Evolutionary conservation across 37 sponge, comb jelly and placozoan species (phyloP).

Genomic region (Ephydatia muelleri): DNA sequence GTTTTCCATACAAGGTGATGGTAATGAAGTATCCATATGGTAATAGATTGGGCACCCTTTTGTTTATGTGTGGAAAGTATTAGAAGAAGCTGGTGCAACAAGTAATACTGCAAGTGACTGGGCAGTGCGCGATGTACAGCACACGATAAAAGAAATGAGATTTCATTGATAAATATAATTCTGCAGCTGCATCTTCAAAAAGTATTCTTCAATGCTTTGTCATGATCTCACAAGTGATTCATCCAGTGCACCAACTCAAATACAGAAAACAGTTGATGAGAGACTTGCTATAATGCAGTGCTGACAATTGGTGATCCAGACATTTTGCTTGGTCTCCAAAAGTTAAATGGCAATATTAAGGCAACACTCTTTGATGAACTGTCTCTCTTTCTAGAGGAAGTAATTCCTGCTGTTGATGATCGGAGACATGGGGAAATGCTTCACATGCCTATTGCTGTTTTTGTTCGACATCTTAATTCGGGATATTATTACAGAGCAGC

Average conservation of each 20-base stretch:
- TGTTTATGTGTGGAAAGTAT: neutral
- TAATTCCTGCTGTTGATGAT: slow-evolving; percentile 27
- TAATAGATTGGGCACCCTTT: slow-evolving; percentile 4
- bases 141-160: slow-evolving; percentile 13
- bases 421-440: slow-evolving; percentile 23
- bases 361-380: slow-evolving; percentile 25
- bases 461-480: slow-evolving; percentile 25
- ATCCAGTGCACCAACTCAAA: neutral
- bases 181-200: neutral
- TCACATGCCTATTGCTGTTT: slow-evolving; percentile 40
- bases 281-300: neutral
- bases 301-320: slow-evolving; percentile 20
- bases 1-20: neutral
- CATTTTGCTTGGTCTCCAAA: slow-evolving; percentile 19
- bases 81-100: neutral
- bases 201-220: slow-evolving; percentile 7
- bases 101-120: neutral
- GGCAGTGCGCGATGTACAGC: neutral
- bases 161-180: slow-evolving; percentile 9
- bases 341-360: slow-evolving; percentile 8
- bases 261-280: slow-evolving; percentile 18
- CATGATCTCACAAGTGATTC: slow-evolving; percentile 7
- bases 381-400: neutral
- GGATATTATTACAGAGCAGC: slow-evolving; percentile 14
- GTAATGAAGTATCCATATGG: neutral